Evolutionary conservation across 2,888 invertebrate species (phyloP).

Genomic region (Baronia brevicornis): DNA sequence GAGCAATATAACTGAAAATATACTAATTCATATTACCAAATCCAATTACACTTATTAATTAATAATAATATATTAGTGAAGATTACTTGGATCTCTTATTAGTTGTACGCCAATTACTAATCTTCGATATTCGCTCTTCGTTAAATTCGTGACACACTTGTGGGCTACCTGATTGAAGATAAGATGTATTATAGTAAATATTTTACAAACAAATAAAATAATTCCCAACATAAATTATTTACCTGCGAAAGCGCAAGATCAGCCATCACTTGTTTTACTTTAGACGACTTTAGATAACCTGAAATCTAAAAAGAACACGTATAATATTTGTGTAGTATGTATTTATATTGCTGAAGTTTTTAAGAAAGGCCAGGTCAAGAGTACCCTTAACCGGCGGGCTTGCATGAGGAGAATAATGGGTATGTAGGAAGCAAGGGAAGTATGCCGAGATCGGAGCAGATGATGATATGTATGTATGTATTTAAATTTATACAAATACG

Average conservation of each 20-base stretch:
- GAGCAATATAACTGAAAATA: constrained; percentile 83
- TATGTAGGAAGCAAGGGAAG: too few relatives aligned
- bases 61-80: background rate
- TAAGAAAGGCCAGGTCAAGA: too few relatives aligned
- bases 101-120: constrained; percentile 94
- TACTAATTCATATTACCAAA: constrained; percentile 1
- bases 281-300: constrained; percentile 84
- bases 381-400: too few relatives aligned
- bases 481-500: too few relatives aligned
- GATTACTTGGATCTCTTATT: constrained; percentile 91
- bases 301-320: constrained; percentile 78
- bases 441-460: too few relatives aligned
- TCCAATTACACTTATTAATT: constrained; percentile 17
- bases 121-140: constrained; percentile 91
- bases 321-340: too few relatives aligned
- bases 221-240: constrained; percentile 14
- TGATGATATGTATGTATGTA: too few relatives aligned
- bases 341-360: too few relatives aligned
- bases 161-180: constrained; percentile 79
- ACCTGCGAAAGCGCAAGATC: constrained; percentile 93
- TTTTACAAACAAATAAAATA: background rate
- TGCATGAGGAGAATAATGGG: too few relatives aligned
- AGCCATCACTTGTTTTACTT: constrained; percentile 94
- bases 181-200: background rate
- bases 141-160: constrained; percentile 87